Percentiles rank a stretch among this genome's conserved stretches.
These are phyloP conservation scores for Mercenaria mercenaria DNA, from an alignment of 1,140 invertebrate species.

Conservation along the genomic window DNA sequence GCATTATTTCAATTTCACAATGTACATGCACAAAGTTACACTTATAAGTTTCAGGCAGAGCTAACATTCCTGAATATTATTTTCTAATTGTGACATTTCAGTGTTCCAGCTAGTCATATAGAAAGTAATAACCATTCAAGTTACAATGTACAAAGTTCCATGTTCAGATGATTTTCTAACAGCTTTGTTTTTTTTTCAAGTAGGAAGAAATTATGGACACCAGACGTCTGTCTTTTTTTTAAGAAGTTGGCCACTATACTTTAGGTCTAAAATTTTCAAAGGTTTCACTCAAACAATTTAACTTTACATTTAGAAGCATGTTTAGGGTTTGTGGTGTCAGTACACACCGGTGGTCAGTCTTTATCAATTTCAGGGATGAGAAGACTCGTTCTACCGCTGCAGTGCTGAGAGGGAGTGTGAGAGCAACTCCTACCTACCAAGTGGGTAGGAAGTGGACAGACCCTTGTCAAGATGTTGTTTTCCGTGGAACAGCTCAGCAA, in stretches of 20 bases:
- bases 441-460: neutral
- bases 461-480: neutral
- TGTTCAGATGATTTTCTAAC: too few species aligned
- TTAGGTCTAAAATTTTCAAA: neutral
- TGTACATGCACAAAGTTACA: too few species aligned
- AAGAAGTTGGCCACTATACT: neutral
- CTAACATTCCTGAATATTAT: too few species aligned
- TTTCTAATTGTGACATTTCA: too few species aligned
- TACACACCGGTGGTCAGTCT: neutral
- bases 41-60: too few species aligned
- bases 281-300: neutral
- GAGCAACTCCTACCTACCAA: neutral
- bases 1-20: too few species aligned
- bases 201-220: neutral
- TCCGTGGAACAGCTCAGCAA: too few species aligned
- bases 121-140: too few species aligned
- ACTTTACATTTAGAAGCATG: neutral
- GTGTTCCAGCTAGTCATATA: too few species aligned
- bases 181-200: too few species aligned
- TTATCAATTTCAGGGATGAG: neutral
- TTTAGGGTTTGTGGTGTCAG: neutral
- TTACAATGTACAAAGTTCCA: too few species aligned
- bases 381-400: conserved; percentile 5
- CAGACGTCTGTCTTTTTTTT: neutral
- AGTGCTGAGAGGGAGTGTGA: conserved; percentile 5